Evolutionary conservation across 2,113 vertebrate species (phyloP).

Genomic region (Hoplias malabaricus): DNA sequence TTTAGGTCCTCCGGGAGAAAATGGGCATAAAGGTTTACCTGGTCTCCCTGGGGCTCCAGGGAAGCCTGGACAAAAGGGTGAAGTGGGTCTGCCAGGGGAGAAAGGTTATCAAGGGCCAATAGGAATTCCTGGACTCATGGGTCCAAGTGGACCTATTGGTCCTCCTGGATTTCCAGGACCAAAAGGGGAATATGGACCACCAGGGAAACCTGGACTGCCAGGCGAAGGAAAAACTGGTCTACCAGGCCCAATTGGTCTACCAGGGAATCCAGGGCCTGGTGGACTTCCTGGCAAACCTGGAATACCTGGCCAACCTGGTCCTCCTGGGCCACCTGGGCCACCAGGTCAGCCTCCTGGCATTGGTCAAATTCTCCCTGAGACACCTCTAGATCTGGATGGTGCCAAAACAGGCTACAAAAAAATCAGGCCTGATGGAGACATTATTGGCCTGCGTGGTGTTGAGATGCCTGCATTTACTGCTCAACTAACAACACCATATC

Average conservation of each 20-base stretch:
- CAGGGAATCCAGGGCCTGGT: constrained; percentile 67
- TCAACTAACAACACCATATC: constrained; percentile 89
- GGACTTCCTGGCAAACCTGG: constrained; percentile 69
- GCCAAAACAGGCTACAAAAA: constrained; percentile 80
- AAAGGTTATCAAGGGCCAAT: constrained; percentile 68
- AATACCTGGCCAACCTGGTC: constrained; percentile 67
- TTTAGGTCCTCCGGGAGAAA: constrained; percentile 86
- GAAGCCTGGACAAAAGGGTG: constrained; percentile 79
- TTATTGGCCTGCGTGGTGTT: constrained; percentile 53
- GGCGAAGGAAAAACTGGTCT: constrained; percentile 81
- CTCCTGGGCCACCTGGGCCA: constrained; percentile 72
- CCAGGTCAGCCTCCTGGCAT: constrained; percentile 74
- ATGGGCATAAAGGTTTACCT: constrained; percentile 80
- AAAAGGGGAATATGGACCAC: constrained; percentile 67
- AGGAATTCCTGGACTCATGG: constrained; percentile 72
- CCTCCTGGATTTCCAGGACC: constrained; percentile 70
- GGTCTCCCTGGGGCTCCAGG: constrained; percentile 81
- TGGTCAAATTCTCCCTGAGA: constrained; percentile 82
- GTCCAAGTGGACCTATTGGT: constrained; percentile 73
- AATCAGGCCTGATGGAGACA: constrained; percentile 69
- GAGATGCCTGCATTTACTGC: constrained; percentile 94
- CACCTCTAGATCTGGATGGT: constrained; percentile 73
- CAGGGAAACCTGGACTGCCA: constrained; percentile 82
- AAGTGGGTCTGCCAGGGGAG: constrained; percentile 61
- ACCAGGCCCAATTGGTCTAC: constrained; percentile 81